Evolutionary conservation across 2,888 invertebrate species (phyloP).

Genomic region (Aspidiotus destructor): DNA sequence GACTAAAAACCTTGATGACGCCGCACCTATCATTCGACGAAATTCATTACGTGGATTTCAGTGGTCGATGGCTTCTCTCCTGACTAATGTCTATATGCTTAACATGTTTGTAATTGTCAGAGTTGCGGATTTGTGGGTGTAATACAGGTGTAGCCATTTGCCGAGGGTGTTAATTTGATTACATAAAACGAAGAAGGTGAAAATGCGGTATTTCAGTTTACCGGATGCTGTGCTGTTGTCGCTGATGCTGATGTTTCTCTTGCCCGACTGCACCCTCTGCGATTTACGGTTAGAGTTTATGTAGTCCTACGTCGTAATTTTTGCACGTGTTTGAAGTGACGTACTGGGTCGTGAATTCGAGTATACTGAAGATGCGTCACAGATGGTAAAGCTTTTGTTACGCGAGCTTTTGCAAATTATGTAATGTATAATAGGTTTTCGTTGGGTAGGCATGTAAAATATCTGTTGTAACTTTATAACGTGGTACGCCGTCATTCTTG

Average conservation of each 20-base stretch:
- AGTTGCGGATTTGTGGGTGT: neutral
- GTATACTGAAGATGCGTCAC: neutral
- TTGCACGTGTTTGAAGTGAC: conserved; percentile 4
- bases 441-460: neutral
- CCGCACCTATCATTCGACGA: too few species aligned
- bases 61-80: too few species aligned
- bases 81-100: too few species aligned
- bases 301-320: neutral
- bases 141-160: conserved; percentile 1
- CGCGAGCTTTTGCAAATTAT: neutral
- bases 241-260: too few species aligned
- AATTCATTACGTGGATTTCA: too few species aligned
- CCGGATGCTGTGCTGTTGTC: too few species aligned
- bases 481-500: too few species aligned
- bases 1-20: too few species aligned
- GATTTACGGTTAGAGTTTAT: neutral
- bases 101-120: too few species aligned
- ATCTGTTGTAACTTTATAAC: neutral
- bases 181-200: neutral
- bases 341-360: conserved; percentile 2
- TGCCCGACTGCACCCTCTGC: neutral
- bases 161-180: conserved; percentile 2
- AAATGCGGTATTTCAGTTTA: too few species aligned
- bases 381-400: neutral
- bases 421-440: neutral